Evolutionary conservation across 2,113 vertebrate genomes (phyloP).

Genomic region (Hydrolagus affinis): DNA sequence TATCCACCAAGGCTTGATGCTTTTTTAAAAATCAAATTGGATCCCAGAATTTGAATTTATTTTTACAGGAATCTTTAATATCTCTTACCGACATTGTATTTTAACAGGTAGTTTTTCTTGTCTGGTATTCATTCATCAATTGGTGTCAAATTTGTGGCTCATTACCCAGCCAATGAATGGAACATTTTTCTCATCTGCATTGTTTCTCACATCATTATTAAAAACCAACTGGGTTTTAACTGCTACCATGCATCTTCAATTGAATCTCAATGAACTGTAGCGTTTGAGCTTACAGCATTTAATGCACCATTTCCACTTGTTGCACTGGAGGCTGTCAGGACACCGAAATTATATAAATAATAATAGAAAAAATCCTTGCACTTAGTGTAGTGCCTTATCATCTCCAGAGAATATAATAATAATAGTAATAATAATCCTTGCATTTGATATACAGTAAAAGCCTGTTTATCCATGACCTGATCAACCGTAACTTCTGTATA

Average conservation of each 20-base stretch:
- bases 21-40: not conserved
- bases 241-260: not conserved
- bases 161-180: not conserved
- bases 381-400: too few species aligned
- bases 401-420: too few species aligned
- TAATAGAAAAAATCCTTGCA: too few species aligned
- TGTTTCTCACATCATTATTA: not conserved
- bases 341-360: too few species aligned
- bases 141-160: not conserved
- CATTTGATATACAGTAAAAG: too few species aligned
- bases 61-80: not conserved
- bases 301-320: not conserved
- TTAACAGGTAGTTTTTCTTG: not conserved
- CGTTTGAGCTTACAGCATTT: not conserved
- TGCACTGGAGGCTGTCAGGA: too few species aligned
- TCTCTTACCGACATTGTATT: not conserved
- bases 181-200: not conserved
- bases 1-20: not conserved
- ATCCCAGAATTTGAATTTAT: not conserved
- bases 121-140: not conserved
- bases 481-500: too few species aligned
- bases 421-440: too few species aligned
- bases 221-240: not conserved
- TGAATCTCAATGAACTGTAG: not conserved
- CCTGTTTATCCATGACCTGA: too few species aligned